Base-by-base conservation (phyloP, 2,113 vertebrate species). In the Pelodiscus sinensis region DNA sequence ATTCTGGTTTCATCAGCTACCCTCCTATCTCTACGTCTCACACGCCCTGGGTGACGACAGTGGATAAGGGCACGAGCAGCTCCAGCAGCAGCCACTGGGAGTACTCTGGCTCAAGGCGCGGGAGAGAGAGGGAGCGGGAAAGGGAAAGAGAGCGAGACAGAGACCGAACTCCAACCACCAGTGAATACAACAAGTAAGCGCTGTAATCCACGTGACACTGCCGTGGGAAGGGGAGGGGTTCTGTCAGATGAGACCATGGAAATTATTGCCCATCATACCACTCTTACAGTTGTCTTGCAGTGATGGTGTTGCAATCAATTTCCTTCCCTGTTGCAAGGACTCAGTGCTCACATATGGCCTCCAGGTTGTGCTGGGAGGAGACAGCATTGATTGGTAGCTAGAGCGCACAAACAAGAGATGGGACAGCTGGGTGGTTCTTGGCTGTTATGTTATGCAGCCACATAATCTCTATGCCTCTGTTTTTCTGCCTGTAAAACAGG, bases 1-100 rank as follows among this genome's bases (percentile, higher is more conserved):
- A 98, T 84, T 96, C 97, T 86, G 96, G 94, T 89, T 97, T 97
- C 92, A 97, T 98, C 87, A 97, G 95, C 92, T 98, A 98, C 91
- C 96, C 97, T 3, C 94, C 97, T 71, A 97, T 97, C 90, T 97
- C 97, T 54, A 98, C 96, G 0, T 94, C 97, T 51, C 97, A 97
- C 95, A 96, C 97, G 1, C 96, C 96, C 52, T 98, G 97, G 97
- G 97, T 98, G 90, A 97, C 94, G 0, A 92, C 96, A 1, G 88
- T 96, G 87, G 97, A 98, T 60, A 98, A 98, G 80, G 90, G 90
- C 60, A 93, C 96, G 4, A 97, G 94, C 79, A 94, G 94, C 44
- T 96, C 95, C 19, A 93, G 95, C 81, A 94, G 90, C 82, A 94
- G 96, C 58, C 97, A 97, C 86, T 98, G 97, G 97, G 97, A 98